phyloP scores from a whole-genome alignment of 2,113 vertebrate genomes.

The Parus major region DNA sequence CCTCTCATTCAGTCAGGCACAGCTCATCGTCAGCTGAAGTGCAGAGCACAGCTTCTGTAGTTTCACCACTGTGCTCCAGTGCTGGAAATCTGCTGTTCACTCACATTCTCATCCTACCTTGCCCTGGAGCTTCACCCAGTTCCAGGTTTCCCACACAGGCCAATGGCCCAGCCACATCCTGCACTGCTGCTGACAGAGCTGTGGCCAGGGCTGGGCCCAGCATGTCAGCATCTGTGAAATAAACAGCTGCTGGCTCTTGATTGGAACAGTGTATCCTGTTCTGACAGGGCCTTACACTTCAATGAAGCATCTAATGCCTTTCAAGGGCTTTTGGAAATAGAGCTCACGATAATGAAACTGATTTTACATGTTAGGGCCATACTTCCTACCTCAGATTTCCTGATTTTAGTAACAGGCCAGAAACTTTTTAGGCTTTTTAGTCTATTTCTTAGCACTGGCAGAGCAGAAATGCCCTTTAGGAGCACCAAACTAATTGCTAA shows the following conservation, averaged over 20 bases:
- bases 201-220: not conserved
- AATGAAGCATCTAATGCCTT: not conserved
- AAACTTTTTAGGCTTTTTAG: not conserved
- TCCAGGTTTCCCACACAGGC: accelerated
- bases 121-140: not conserved
- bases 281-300: accelerated
- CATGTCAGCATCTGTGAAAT: not conserved
- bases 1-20: not conserved
- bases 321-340: not conserved
- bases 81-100: not conserved
- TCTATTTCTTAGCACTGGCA: not conserved
- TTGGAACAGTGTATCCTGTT: not conserved
- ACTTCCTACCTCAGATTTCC: not conserved
- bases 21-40: not conserved
- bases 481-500: not conserved
- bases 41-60: accelerated
- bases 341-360: not conserved
- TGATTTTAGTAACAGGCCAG: not conserved
- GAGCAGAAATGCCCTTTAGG: not conserved
- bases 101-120: accelerated
- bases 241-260: not conserved
- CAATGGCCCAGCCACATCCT: not conserved
- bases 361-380: not conserved
- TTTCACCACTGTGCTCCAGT: not conserved
- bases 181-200: not conserved